Conservation (phyloP, 2,113 vertebrate genomes). For the Rhinolophus ferrumequinum region DNA sequence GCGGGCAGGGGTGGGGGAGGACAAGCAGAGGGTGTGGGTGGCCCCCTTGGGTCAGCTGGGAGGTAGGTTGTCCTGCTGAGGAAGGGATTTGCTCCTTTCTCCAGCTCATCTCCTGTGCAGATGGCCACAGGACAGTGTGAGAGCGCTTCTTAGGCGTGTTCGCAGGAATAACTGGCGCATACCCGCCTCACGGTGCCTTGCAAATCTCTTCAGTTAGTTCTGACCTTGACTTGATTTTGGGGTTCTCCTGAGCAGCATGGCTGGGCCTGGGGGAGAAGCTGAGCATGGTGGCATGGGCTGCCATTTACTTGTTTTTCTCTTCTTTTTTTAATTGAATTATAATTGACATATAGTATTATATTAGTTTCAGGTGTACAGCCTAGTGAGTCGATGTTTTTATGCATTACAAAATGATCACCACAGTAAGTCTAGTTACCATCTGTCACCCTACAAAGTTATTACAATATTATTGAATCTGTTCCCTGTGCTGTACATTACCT, state of each 20-base stretch:
- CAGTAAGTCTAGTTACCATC: background rate
- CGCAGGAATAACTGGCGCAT: accelerated
- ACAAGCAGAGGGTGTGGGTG: background rate
- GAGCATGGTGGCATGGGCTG: background rate
- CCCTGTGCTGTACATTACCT: background rate
- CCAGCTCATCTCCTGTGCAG: background rate
- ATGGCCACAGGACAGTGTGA: accelerated
- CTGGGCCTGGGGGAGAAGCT: background rate
- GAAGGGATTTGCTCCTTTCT: background rate
- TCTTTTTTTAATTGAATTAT: background rate
- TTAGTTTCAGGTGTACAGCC: background rate
- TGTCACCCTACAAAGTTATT: background rate
- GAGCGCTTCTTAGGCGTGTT: accelerated
- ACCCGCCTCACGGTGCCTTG: accelerated
- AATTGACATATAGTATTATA: background rate
- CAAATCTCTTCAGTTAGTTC: background rate
- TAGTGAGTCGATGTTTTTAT: background rate
- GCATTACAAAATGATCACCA: background rate
- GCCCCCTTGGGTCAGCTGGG: background rate
- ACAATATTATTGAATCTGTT: no score
- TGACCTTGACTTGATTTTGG: background rate
- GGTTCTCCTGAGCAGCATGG: background rate
- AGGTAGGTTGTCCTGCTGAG: background rate
- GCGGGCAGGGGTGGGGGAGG: accelerated
- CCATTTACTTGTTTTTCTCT: background rate